Conservation (phyloP, 2,113 vertebrate species). For the Anhinga anhinga region DNA sequence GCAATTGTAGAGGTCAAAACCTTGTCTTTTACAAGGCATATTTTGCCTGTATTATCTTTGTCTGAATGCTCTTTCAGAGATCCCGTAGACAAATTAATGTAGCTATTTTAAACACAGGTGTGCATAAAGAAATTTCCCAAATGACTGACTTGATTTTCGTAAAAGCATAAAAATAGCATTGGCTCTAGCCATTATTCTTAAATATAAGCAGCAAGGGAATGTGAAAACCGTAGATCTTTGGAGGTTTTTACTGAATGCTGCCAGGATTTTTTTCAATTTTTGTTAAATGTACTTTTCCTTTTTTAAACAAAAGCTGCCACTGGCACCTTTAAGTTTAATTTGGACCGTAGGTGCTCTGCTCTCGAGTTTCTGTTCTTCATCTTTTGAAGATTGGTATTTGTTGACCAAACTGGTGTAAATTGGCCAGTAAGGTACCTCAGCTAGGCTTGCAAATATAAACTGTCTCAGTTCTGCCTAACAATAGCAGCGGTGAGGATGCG, state of each 20-base stretch:
- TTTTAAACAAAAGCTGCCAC: background rate
- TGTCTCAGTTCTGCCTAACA: conserved; percentile 1
- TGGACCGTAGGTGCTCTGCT: background rate
- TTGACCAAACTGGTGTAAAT: conserved; percentile 8
- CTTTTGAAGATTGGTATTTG: background rate
- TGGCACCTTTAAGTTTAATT: background rate
- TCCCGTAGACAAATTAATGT: background rate
- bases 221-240: background rate
- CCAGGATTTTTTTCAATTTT: background rate
- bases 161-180: background rate
- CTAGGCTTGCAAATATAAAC: background rate
- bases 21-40: background rate
- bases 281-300: background rate
- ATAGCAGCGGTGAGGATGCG: background rate
- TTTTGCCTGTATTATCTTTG: background rate
- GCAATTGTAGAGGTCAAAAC: background rate
- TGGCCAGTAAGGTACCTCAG: background rate
- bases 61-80: background rate
- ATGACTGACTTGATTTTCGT: background rate
- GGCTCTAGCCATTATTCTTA: background rate
- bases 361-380: background rate
- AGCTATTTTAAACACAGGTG: background rate
- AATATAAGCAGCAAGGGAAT: background rate
- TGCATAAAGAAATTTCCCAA: background rate
- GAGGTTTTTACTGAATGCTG: background rate